Conservation (phyloP, 2,113 vertebrate genomes). For the Prolemur simus region DNA sequence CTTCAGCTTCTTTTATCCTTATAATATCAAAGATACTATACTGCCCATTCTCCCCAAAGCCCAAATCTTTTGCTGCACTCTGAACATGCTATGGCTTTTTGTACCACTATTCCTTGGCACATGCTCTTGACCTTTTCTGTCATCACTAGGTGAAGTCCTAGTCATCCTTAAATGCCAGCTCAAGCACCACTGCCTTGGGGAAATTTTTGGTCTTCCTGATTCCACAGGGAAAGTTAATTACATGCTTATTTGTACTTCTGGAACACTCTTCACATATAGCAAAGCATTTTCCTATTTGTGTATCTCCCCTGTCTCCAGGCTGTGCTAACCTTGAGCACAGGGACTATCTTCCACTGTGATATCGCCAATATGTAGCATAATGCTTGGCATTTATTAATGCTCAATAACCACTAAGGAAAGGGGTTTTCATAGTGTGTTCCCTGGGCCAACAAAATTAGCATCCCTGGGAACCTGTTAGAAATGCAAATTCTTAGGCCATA, state of each 20-base stretch:
- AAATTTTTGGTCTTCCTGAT: neutral
- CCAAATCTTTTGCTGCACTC: neutral
- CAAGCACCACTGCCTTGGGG: neutral
- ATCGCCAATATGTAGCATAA: neutral
- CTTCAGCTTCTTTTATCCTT: neutral
- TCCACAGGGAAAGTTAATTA: neutral
- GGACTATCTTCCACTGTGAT: neutral
- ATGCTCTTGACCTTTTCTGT: neutral
- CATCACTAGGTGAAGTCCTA: neutral
- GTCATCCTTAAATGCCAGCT: neutral
- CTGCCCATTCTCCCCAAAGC: neutral
- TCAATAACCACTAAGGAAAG: neutral
- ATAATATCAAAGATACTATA: neutral
- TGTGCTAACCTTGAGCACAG: neutral
- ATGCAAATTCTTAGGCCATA: neutral
- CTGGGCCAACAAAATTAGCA: neutral
- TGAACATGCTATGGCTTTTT: neutral
- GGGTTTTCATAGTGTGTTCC: neutral
- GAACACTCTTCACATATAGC: neutral
- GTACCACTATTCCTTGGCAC: neutral
- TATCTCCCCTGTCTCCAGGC: neutral
- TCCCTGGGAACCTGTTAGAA: neutral
- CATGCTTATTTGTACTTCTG: neutral
- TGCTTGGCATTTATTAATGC: neutral
- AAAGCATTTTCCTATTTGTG: neutral